These are phyloP conservation scores for Corbicula japonica DNA, from an alignment of 2,888 invertebrate genomes.

Conservation along the genomic window DNA sequence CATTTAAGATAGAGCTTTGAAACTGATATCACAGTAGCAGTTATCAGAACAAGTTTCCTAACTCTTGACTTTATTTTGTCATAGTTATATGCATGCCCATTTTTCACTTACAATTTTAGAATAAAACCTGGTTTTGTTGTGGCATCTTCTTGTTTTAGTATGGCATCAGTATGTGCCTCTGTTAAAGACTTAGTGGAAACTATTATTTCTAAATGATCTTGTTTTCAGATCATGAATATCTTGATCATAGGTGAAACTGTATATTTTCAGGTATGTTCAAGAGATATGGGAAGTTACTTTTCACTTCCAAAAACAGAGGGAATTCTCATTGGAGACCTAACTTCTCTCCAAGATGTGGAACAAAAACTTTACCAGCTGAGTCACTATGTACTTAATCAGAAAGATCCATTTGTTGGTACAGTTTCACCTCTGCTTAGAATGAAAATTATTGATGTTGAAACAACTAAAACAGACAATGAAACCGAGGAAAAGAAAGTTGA, in stretches of 20 bases:
- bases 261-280: conserved; percentile 8
- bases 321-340: conserved; percentile 68
- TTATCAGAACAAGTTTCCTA: too few relatives aligned
- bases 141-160: too few relatives aligned
- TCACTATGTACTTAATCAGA: conserved; percentile 44
- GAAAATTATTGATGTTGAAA: conserved; percentile 20
- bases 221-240: background rate
- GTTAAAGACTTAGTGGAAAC: background rate
- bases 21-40: too few relatives aligned
- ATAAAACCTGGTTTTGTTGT: too few relatives aligned
- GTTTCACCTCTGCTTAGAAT: conserved; percentile 20
- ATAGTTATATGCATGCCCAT: too few relatives aligned
- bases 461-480: conserved; percentile 1
- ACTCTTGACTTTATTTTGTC: too few relatives aligned
- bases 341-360: conserved; percentile 59
- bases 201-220: background rate
- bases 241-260: background rate
- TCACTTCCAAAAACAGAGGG: conserved; percentile 28
- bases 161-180: too few relatives aligned
- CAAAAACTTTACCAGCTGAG: conserved; percentile 67
- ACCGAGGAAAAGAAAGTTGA: conserved; percentile 16
- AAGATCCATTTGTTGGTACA: conserved; percentile 36
- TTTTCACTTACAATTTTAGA: too few relatives aligned
- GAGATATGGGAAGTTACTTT: conserved; percentile 25
- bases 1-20: too few relatives aligned